phyloP scores from a whole-genome alignment of 2,888 invertebrate species.

The Plusia festucae region DNA sequence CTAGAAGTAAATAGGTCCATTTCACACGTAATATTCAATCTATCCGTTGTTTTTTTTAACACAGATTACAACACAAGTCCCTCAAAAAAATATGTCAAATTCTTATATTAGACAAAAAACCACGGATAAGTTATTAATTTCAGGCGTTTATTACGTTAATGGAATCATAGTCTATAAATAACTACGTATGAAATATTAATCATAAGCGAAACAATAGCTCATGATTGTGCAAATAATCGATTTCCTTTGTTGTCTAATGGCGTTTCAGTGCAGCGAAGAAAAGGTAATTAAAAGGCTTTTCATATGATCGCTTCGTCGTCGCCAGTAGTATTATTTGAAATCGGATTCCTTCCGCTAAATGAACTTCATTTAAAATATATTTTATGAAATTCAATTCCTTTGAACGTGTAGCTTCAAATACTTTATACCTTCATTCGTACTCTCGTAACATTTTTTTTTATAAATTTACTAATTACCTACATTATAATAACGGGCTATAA shows the following conservation, averaged over 20 bases:
- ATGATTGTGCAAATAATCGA: conserved; percentile 66
- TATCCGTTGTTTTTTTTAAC: too few relatives aligned
- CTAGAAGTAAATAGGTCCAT: too few relatives aligned
- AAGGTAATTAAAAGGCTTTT: conserved; percentile 71
- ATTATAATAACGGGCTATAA: too few relatives aligned
- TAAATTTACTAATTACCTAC: too few relatives aligned
- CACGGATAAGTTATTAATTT: neutral
- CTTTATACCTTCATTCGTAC: too few relatives aligned
- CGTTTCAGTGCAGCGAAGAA: conserved; percentile 69
- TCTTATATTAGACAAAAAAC: too few relatives aligned
- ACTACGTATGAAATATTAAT: conserved; percentile 49
- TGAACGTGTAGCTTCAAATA: conserved; percentile 30
- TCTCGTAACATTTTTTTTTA: too few relatives aligned
- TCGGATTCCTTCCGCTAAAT: conserved; percentile 62
- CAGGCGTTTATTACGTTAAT: neutral
- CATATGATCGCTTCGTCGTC: conserved; percentile 44
- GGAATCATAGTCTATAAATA: conserved; percentile 26
- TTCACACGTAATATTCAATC: too few relatives aligned
- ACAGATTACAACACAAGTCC: too few relatives aligned
- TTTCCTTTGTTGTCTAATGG: conserved; percentile 76
- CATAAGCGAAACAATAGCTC: conserved; percentile 63
- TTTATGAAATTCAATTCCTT: conserved; percentile 56
- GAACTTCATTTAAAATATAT: conserved; percentile 57
- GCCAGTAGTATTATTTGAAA: conserved; percentile 63
- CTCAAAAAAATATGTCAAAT: too few relatives aligned